Conservation (phyloP, 2,888 invertebrate species). For the Tetrapedia diversipes region DNA sequence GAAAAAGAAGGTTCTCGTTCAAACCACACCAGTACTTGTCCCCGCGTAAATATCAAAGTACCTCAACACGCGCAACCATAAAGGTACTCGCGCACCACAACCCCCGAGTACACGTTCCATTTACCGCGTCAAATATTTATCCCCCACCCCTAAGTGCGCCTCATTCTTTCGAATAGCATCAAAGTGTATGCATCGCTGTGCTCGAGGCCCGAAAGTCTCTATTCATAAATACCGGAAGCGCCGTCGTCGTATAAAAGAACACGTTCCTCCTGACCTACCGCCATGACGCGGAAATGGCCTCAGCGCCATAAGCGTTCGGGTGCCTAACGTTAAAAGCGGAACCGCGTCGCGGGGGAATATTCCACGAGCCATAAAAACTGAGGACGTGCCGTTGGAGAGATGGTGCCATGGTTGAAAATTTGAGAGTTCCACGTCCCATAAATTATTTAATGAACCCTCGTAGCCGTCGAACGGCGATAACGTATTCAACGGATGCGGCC, state of each 20-base stretch:
- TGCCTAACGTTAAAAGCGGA: neutral
- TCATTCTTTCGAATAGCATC: conserved; percentile 9
- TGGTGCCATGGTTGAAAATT: too few relatives aligned
- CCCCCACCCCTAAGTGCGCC: neutral
- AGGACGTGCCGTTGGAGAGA: neutral
- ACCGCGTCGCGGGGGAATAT: neutral
- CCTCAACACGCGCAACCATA: neutral
- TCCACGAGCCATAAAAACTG: neutral
- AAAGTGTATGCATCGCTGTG: neutral
- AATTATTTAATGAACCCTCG: conserved; percentile 1
- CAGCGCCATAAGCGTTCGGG: neutral
- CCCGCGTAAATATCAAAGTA: neutral
- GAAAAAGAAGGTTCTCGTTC: neutral
- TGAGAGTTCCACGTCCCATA: too few relatives aligned
- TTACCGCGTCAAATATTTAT: conserved; percentile 24
- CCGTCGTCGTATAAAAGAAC: neutral
- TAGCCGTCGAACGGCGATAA: neutral
- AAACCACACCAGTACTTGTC: neutral
- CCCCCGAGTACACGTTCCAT: neutral
- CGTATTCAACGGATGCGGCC: neutral
- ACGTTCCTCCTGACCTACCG: neutral
- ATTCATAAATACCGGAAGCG: conserved; percentile 2
- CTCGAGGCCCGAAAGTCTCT: neutral
- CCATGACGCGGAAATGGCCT: neutral
- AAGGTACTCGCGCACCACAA: neutral